Percentiles rank a stretch among this genome's conserved stretches.
Evolutionary conservation across 2,113 vertebrate species (phyloP).

Genomic region (Pithys albifrons): DNA sequence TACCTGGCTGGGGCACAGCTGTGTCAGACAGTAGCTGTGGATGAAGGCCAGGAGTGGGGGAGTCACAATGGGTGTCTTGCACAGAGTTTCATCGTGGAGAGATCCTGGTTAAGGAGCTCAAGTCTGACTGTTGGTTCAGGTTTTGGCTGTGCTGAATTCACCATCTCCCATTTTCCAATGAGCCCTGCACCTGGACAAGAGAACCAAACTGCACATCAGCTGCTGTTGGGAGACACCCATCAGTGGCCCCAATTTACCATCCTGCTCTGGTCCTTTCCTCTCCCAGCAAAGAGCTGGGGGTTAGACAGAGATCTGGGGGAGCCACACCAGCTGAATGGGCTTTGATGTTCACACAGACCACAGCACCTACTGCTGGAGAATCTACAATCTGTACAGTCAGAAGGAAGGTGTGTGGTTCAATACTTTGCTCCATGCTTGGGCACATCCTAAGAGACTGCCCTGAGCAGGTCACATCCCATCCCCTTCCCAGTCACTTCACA

Average conservation of each 20-base stretch:
- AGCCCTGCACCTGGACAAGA: neutral
- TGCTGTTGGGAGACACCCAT: neutral
- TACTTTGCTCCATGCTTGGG: neutral
- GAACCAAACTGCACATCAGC: neutral
- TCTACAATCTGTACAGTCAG: neutral
- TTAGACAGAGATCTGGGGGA: neutral
- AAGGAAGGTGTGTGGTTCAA: neutral
- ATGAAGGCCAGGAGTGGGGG: neutral
- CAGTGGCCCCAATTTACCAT: neutral
- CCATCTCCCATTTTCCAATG: neutral
- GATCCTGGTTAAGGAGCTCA: neutral
- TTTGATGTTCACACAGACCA: neutral
- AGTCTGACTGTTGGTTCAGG: neutral
- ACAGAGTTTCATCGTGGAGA: neutral
- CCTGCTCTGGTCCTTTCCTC: neutral
- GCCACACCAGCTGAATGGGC: neutral
- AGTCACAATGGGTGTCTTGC: rapidly evolving
- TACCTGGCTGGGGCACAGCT: neutral
- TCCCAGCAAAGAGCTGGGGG: neutral
- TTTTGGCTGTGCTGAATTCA: neutral
- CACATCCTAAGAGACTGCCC: neutral
- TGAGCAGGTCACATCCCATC: neutral
- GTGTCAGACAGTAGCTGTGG: neutral
- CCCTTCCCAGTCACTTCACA: neutral
- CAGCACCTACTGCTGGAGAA: neutral